Conservation (phyloP, 2,797 vertebrate species). For the Siniperca obscura region DNA sequence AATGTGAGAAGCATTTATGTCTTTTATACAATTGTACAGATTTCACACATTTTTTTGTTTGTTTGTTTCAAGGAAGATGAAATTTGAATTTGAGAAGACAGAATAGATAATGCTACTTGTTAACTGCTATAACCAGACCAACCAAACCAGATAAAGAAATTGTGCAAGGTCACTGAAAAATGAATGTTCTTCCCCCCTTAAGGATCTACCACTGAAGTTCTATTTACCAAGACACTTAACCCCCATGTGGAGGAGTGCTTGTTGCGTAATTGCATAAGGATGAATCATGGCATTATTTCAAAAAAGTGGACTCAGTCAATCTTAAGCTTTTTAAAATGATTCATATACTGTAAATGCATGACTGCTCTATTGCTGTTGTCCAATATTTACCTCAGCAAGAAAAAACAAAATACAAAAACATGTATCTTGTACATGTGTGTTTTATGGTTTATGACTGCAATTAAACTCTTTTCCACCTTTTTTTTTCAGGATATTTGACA, state of each 20-base stretch:
- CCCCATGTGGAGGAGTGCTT: slow-evolving; percentile 20
- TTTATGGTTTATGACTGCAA: background rate
- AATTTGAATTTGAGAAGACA: background rate
- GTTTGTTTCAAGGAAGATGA: background rate
- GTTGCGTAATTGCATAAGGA: slow-evolving; percentile 24
- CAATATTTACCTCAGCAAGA: background rate
- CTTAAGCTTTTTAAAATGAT: slow-evolving; percentile 14
- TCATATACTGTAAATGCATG: slow-evolving; percentile 19
- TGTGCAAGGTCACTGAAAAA: slow-evolving; percentile 9
- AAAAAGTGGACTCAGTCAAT: background rate
- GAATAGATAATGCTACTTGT: background rate
- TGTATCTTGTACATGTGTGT: background rate
- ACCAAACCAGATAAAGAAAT: slow-evolving; percentile 16
- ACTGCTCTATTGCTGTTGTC: slow-evolving; percentile 14
- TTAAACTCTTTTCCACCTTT: slow-evolving; percentile 12
- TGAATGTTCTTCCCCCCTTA: background rate
- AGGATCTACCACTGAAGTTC: slow-evolving; percentile 4
- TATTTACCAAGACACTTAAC: slow-evolving; percentile 28
- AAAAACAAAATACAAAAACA: background rate
- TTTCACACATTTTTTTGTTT: background rate
- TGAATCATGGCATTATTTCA: slow-evolving; percentile 18
- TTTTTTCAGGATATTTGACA: slow-evolving; percentile 92
- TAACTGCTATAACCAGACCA: too few relatives aligned
- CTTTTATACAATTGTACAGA: background rate
- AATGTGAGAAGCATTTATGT: background rate